Percentiles rank a stretch among this genome's conserved stretches.
These are phyloP conservation scores for Argyrosomus regius DNA, from an alignment of 2,797 vertebrate species.

Conservation along the genomic window DNA sequence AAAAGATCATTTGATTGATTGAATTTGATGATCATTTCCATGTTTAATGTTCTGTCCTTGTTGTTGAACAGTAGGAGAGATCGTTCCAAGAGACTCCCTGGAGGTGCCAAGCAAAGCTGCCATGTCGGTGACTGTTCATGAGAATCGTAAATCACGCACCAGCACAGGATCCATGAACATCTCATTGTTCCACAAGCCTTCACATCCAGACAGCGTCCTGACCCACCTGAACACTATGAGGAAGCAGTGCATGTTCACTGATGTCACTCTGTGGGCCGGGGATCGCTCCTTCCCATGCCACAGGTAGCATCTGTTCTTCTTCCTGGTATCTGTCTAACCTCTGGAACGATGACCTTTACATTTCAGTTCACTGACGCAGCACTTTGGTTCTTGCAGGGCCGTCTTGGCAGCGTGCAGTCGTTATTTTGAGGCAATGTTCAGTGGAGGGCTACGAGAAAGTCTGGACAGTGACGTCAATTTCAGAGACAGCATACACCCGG, in stretches of 20 bases:
- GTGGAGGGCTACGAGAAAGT: conserved; percentile 93
- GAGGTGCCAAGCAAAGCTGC: conserved; percentile 70
- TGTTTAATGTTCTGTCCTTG: neutral
- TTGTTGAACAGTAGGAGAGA: conserved; percentile 60
- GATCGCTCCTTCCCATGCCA: conserved; percentile 94
- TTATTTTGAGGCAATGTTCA: conserved; percentile 98
- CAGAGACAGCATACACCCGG: conserved; percentile 93
- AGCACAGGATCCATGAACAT: conserved; percentile 96
- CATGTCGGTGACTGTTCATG: conserved; percentile 96
- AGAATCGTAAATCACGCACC: conserved; percentile 94
- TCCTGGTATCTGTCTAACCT: neutral
- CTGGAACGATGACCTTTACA: neutral
- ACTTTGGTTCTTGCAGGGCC: conserved; percentile 67
- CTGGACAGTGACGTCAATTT: conserved; percentile 93
- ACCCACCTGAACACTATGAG: conserved; percentile 93
- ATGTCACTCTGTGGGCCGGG: conserved; percentile 94
- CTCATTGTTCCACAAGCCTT: conserved; percentile 94
- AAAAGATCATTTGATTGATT: neutral
- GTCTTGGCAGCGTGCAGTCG: conserved; percentile 95
- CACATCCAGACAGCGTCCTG: conserved; percentile 93
- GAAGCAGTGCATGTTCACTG: conserved; percentile 94
- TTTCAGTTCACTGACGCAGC: neutral
- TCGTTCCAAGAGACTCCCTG: conserved; percentile 61
- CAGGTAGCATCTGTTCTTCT: conserved; percentile 68
- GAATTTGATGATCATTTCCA: neutral